Evolutionary conservation across 2,888 invertebrate genomes (phyloP).

Genomic region (Coecobrya sp.): DNA sequence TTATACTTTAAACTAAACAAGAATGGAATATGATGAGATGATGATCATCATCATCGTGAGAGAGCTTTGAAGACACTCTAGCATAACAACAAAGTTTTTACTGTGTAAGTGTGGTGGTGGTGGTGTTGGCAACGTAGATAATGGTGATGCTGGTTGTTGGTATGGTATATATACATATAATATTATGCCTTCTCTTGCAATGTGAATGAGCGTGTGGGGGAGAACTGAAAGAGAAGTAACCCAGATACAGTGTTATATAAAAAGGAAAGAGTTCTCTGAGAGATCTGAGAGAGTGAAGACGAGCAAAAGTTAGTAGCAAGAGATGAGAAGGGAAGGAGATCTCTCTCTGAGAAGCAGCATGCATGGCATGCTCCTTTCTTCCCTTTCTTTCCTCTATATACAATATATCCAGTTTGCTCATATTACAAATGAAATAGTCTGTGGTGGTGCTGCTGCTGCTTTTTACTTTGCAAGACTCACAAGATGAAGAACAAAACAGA

Average conservation of each 20-base stretch:
- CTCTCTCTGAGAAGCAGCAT: slow-evolving; percentile 15
- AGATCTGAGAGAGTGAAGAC: background rate
- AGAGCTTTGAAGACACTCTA: slow-evolving; percentile 47
- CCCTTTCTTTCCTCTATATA: background rate
- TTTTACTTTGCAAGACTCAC: background rate
- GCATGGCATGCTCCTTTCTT: slow-evolving; percentile 40
- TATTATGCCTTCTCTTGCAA: background rate
- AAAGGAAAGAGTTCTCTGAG: slow-evolving; percentile 17
- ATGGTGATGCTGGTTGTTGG: background rate
- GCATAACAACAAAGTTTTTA: slow-evolving; percentile 46
- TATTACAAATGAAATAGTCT: background rate
- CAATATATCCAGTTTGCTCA: background rate
- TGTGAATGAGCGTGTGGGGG: slow-evolving; percentile 49
- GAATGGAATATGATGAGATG: background rate
- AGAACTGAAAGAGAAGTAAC: slow-evolving; percentile 39
- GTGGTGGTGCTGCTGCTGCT: too few relatives aligned
- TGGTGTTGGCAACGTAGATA: slow-evolving; percentile 1
- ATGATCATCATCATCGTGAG: background rate
- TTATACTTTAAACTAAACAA: background rate
- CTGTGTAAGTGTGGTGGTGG: slow-evolving; percentile 20
- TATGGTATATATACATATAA: too few relatives aligned
- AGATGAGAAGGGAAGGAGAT: slow-evolving; percentile 18
- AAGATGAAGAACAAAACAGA: slow-evolving; percentile 5
- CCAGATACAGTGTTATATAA: background rate
- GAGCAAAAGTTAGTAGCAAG: background rate